Conservation (phyloP, 2,113 vertebrate genomes). For the Sakesphorus luctuosus region DNA sequence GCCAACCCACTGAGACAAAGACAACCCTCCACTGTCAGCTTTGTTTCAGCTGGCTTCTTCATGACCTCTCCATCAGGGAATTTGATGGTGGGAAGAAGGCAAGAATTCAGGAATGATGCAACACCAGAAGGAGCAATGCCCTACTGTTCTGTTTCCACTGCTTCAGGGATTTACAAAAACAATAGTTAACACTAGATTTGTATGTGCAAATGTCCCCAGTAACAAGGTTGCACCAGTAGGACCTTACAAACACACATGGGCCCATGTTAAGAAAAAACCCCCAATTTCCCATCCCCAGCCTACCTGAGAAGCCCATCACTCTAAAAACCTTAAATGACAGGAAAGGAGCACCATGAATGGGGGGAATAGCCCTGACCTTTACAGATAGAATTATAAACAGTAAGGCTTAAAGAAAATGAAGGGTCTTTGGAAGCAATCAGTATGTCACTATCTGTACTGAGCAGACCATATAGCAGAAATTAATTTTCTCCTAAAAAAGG, state of each 20-base stretch:
- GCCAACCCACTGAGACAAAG: neutral
- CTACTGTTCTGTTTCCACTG: neutral
- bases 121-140: neutral
- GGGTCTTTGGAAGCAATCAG: neutral
- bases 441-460: neutral
- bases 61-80: neutral
- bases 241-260: neutral
- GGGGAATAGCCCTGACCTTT: neutral
- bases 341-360: neutral
- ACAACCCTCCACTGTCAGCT: neutral
- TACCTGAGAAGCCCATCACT: neutral
- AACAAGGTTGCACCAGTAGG: neutral
- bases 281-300: neutral
- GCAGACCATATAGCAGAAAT: neutral
- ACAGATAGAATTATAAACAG: neutral
- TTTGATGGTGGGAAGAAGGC: neutral
- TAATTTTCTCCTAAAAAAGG: constrained; percentile 11
- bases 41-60: neutral
- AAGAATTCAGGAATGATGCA: neutral
- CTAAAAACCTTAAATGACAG: neutral
- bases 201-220: neutral
- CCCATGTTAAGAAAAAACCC: neutral
- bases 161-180: neutral
- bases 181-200: neutral
- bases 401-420: neutral